Conservation (phyloP, 2,113 vertebrate genomes). For the Lanius collurio region DNA sequence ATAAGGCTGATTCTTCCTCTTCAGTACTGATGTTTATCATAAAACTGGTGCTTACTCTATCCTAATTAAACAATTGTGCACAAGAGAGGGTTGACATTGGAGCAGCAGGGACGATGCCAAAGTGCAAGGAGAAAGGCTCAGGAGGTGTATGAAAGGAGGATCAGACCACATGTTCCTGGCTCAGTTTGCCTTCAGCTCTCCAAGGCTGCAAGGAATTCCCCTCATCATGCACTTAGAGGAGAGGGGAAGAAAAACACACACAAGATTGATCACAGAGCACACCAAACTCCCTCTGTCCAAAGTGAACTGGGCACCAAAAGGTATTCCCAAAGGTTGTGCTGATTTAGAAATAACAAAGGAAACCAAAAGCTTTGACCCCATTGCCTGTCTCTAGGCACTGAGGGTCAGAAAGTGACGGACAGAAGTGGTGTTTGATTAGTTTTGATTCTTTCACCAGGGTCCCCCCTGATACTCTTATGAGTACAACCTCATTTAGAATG, state of each 20-base stretch:
- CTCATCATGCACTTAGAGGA: neutral
- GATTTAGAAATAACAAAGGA: neutral
- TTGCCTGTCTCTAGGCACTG: neutral
- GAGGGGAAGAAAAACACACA: neutral
- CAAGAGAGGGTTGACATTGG: neutral
- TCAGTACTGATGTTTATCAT: neutral
- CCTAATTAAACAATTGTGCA: neutral
- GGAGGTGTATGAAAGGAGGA: neutral
- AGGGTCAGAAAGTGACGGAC: neutral
- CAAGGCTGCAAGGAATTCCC: neutral
- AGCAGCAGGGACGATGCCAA: neutral
- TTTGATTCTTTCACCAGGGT: neutral
- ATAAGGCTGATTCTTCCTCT: neutral
- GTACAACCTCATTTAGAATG: neutral
- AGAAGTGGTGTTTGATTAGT: neutral
- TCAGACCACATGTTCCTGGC: neutral
- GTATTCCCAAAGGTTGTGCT: neutral
- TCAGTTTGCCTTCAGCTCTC: neutral
- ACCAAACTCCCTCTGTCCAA: neutral
- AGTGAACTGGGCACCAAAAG: neutral
- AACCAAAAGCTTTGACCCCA: neutral
- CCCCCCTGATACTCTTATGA: neutral
- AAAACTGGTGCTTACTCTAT: neutral
- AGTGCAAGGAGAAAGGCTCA: neutral
- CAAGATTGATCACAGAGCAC: neutral